Evolutionary conservation across 2,113 vertebrate genomes (phyloP).

Genomic region (Meleagris gallopavo): DNA sequence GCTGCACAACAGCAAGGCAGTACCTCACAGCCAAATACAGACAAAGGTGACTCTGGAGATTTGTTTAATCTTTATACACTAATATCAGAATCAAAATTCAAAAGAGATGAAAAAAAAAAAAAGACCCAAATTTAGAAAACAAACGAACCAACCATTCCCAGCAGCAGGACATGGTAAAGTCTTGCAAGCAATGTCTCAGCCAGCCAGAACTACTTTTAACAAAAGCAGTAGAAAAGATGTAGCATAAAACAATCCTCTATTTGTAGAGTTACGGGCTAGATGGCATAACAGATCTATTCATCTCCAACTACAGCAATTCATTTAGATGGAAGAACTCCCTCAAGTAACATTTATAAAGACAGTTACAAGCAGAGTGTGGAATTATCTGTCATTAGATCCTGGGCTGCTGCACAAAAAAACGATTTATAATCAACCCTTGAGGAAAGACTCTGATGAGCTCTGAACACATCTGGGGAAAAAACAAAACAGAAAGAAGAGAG

Average conservation of each 20-base stretch:
- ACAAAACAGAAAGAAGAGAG: neutral
- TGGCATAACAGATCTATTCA: neutral
- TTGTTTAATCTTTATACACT: neutral
- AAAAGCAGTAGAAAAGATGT: neutral
- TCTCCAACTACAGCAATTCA: slow-evolving; percentile 24
- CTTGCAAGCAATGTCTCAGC: neutral
- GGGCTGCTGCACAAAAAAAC: slow-evolving; percentile 20
- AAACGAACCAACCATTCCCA: neutral
- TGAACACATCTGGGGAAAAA: neutral
- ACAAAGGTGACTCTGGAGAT: neutral
- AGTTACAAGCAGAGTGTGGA: neutral
- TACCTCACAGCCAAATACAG: neutral
- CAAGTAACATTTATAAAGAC: slow-evolving; percentile 4
- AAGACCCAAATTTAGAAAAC: neutral
- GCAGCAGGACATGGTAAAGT: neutral
- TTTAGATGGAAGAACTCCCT: slow-evolving; percentile 23
- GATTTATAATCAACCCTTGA: slow-evolving; percentile 1
- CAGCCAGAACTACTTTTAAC: neutral
- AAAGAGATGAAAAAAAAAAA: neutral
- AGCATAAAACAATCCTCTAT: neutral
- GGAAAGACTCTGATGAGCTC: neutral
- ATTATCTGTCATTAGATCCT: neutral
- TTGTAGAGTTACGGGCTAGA: neutral
- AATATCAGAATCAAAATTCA: neutral
- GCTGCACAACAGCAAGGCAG: neutral